Evolutionary conservation across 2,888 invertebrate genomes (phyloP), one percentile per base, ranked within the genome.

Genomic region (Melangyna quadrimaculata): DNA sequence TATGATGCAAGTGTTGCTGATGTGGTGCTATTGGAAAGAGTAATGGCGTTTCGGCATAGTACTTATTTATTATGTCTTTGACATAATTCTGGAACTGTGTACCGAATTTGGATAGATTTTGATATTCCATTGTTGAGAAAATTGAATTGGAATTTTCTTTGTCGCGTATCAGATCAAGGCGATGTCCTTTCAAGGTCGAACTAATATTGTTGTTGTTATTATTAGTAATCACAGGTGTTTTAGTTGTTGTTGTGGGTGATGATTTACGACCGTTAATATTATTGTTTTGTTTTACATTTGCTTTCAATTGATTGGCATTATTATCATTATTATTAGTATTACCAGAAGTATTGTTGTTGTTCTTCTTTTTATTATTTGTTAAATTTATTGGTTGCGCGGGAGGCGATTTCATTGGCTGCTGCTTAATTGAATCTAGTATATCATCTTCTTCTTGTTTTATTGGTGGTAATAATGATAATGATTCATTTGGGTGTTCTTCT

Each of bases 391-490:
- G 91, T 88, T 90, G 91, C 89, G 92, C 92, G 92, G 92, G 92
- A 92, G 92, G 91, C 92, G 92, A 92, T 92, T 90, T 92, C 90
- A 91, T 91, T 90, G 90, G 91, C 91, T 92, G 92, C 91, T 90
- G 87, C 57, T 87, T 69, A 22, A 48, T 59, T 24, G 32, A 55
- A 72, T 35, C 72, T 61, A n/a, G n/a, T n/a, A 19, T 29, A 59
- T 32, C 89, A 51, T 51, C 14, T 24, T 32, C 89, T 24, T 51
- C 14, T 24, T 24, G 6, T 81, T 90, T 89, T 88, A 89, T 91
- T 87, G 90, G 90, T 89, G 90, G 90, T 88, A 90, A 88, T 89
- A 90, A 89, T 89, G 90, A 90, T 88, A 90, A 88, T 89, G 90
- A 89, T 24, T 51, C 24, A 51, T 51, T 48, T 7, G 22, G 24